Percentiles rank a stretch among this genome's conserved stretches.
phyloP scores from a whole-genome alignment of 1,140 invertebrate species.

The Aphaenogaster ashmeadi region DNA sequence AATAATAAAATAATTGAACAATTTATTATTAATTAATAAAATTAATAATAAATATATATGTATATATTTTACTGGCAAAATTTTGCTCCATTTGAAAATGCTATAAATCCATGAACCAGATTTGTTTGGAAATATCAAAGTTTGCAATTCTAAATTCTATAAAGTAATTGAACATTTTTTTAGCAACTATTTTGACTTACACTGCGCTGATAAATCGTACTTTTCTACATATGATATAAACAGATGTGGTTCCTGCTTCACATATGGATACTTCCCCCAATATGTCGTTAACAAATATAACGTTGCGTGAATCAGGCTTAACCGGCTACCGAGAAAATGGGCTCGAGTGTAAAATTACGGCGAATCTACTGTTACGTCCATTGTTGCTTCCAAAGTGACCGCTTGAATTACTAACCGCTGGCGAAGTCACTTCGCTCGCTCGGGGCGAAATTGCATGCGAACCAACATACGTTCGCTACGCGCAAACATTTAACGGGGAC shows the following conservation, averaged over 20 bases:
- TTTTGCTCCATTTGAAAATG: background rate
- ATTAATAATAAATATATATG: no score
- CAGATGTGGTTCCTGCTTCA: background rate
- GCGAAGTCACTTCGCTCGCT: constrained; percentile 37
- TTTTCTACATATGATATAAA: background rate
- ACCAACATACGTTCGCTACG: constrained; percentile 32
- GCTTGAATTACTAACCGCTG: constrained; percentile 73
- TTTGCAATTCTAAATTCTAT: background rate
- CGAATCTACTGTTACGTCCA: constrained; percentile 77
- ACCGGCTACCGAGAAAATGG: constrained; percentile 69
- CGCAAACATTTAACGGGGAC: constrained; percentile 66
- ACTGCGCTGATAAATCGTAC: background rate
- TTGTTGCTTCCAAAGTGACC: constrained; percentile 75
- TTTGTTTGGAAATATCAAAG: background rate
- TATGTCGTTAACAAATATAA: background rate
- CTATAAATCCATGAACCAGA: background rate
- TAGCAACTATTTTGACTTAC: background rate
- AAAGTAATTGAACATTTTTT: background rate
- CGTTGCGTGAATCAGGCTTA: constrained; percentile 44
- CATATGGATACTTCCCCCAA: background rate
- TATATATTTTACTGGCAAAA: background rate
- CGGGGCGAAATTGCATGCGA: constrained; percentile 32
- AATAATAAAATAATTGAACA: background rate
- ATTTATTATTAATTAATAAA: no score
- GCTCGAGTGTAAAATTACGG: constrained; percentile 76